phyloP scores from a whole-genome alignment of 2,888 invertebrate species.

The Pycnomerus fuliginosus region DNA sequence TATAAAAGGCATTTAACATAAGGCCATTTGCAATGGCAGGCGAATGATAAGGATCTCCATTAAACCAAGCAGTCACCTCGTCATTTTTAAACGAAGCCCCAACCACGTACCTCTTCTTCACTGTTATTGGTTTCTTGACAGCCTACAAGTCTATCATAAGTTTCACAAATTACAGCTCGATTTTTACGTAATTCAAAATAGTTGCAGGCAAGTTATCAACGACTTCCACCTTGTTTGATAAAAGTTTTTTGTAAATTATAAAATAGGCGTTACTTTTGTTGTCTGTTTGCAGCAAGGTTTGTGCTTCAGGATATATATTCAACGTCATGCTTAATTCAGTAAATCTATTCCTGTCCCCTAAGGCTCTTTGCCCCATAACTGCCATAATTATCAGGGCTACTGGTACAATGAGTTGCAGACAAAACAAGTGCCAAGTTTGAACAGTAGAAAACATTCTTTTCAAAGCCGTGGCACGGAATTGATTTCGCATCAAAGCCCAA shows the following conservation, averaged over 20 bases:
- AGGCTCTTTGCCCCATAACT: conserved; percentile 57
- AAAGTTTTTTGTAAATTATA: background rate
- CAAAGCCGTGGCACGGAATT: conserved; percentile 40
- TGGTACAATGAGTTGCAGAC: conserved; percentile 67
- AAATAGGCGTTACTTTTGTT: background rate
- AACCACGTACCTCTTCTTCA: conserved; percentile 51
- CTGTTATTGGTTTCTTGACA: conserved; percentile 28
- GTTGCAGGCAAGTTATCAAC: background rate
- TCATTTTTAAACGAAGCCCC: conserved; percentile 56
- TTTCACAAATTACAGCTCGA: conserved; percentile 21
- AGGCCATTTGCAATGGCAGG: conserved; percentile 65
- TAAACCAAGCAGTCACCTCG: conserved; percentile 66
- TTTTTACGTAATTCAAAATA: conserved; percentile 44
- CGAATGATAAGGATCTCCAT: conserved; percentile 73
- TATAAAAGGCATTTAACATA: conserved; percentile 63
- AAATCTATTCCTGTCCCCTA: conserved; percentile 52
- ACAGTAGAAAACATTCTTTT: conserved; percentile 47
- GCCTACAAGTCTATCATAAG: too few species aligned
- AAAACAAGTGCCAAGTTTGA: conserved; percentile 63
- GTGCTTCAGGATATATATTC: conserved; percentile 48
- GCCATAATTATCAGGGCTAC: conserved; percentile 61
- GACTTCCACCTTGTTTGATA: too few species aligned
- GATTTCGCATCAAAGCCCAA: too few species aligned
- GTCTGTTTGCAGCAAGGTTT: conserved; percentile 38
- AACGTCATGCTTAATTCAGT: conserved; percentile 57